Evolutionary conservation across 2,888 invertebrate species (phyloP).

Genomic region (Merodon equestris): DNA sequence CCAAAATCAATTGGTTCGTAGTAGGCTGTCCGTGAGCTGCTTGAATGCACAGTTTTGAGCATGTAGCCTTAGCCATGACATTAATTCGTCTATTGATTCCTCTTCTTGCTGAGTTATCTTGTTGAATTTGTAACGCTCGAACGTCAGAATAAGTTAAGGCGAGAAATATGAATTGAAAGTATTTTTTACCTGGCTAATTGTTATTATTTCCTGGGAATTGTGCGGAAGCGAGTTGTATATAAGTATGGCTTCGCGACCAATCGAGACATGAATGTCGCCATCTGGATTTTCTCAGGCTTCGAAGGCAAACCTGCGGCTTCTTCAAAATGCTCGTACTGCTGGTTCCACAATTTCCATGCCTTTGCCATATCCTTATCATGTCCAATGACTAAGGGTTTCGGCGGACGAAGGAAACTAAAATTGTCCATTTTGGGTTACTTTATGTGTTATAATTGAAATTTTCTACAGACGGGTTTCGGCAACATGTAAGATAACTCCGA

Average conservation of each 20-base stretch:
- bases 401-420: conserved; percentile 2
- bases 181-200: conserved; percentile 16
- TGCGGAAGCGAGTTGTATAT: conserved; percentile 18
- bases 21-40: conserved; percentile 16
- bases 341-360: conserved; percentile 30
- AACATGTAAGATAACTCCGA: conserved; percentile 6
- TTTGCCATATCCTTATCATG: conserved; percentile 27
- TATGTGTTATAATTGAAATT: not conserved
- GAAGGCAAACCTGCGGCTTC: conserved; percentile 10
- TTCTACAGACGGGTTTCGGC: conserved; percentile 5
- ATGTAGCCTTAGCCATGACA: conserved; percentile 1
- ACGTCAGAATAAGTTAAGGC: conserved; percentile 22
- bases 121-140: conserved; percentile 32
- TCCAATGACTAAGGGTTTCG: too few relatives aligned
- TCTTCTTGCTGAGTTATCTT: conserved; percentile 21
- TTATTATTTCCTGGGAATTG: not conserved
- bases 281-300: conserved; percentile 25
- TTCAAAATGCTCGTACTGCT: conserved; percentile 27
- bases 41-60: conserved; percentile 19
- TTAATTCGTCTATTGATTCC: conserved; percentile 1
- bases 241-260: conserved; percentile 30
- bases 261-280: conserved; percentile 36
- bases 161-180: conserved; percentile 19
- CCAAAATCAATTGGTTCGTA: conserved; percentile 16
- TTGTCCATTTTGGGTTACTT: not conserved